phyloP scores from a whole-genome alignment of 2,797 vertebrate genomes.

The Netta rufina region DNA sequence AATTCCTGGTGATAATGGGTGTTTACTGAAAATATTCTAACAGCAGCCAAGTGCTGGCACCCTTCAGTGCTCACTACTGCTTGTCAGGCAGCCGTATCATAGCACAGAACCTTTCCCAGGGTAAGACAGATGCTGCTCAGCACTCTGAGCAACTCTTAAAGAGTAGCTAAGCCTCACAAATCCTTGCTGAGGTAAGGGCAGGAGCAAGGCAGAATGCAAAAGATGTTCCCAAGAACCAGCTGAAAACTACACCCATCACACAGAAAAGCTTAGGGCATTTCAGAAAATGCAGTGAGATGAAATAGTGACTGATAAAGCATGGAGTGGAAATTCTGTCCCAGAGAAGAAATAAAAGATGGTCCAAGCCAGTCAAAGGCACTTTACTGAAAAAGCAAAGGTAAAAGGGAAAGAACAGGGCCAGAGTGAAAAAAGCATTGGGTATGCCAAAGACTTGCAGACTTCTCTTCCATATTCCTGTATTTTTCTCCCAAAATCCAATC shows the following conservation, averaged over 20 bases:
- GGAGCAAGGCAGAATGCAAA: not conserved
- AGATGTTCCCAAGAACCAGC: not conserved
- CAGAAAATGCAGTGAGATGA: not conserved
- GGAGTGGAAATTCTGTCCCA: not conserved
- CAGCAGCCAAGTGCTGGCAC: not conserved
- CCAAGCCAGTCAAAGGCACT: not conserved
- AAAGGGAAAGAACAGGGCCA: not conserved
- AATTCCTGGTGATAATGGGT: not conserved
- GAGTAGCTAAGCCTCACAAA: not conserved
- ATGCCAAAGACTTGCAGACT: not conserved
- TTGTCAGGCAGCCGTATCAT: not conserved
- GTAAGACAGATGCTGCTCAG: not conserved
- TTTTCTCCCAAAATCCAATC: not conserved
- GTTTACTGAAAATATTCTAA: not conserved
- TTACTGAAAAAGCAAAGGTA: not conserved
- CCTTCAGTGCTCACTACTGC: not conserved
- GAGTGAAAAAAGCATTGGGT: not conserved
- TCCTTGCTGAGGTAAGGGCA: not conserved
- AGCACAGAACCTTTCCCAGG: not conserved
- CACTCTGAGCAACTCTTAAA: not conserved
- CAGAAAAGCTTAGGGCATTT: not conserved
- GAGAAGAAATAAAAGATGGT: not conserved
- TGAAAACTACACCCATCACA: not conserved
- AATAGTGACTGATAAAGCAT: not conserved
- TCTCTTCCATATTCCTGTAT: not conserved